These are phyloP conservation scores for Romanomermis culicivorax DNA, from an alignment of 2,888 invertebrate genomes.

Conservation along the genomic window DNA sequence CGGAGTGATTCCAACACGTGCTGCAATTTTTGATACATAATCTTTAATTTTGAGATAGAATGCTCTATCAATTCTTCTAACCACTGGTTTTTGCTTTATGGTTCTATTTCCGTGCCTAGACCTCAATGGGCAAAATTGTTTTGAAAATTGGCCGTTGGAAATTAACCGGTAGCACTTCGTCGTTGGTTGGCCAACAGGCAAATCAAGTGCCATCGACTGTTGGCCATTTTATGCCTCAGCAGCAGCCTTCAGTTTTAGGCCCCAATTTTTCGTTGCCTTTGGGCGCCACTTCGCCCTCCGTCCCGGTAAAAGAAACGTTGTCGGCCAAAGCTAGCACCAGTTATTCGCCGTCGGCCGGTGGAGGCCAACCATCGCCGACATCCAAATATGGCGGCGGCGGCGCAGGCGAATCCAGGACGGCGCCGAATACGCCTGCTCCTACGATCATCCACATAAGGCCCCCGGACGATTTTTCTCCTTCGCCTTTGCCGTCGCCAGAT, in stretches of 20 bases:
- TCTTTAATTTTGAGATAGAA: too few relatives aligned
- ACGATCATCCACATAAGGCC: background rate
- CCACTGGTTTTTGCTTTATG: too few relatives aligned
- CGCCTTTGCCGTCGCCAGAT: background rate
- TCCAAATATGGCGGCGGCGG: background rate
- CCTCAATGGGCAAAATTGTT: slow-evolving; percentile 23
- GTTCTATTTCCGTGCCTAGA: too few relatives aligned
- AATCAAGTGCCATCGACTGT: too few relatives aligned
- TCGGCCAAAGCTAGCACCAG: background rate
- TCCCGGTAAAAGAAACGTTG: background rate
- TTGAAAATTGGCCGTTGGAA: slow-evolving; percentile 26
- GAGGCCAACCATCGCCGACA: too few relatives aligned
- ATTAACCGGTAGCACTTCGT: slow-evolving; percentile 13
- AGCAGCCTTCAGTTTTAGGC: too few relatives aligned
- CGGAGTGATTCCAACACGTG: too few relatives aligned
- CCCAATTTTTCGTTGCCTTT: background rate
- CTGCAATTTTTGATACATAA: too few relatives aligned
- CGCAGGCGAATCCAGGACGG: background rate
- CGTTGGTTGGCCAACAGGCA: too few relatives aligned
- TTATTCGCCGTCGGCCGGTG: too few relatives aligned
- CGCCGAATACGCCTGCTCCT: background rate
- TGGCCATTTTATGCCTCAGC: too few relatives aligned
- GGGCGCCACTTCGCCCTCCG: background rate
- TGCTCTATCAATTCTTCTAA: too few relatives aligned
- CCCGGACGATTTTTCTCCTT: background rate